These are phyloP conservation scores for Colostygia pectinataria DNA, from an alignment of 2,888 invertebrate species.

Conservation along the genomic window DNA sequence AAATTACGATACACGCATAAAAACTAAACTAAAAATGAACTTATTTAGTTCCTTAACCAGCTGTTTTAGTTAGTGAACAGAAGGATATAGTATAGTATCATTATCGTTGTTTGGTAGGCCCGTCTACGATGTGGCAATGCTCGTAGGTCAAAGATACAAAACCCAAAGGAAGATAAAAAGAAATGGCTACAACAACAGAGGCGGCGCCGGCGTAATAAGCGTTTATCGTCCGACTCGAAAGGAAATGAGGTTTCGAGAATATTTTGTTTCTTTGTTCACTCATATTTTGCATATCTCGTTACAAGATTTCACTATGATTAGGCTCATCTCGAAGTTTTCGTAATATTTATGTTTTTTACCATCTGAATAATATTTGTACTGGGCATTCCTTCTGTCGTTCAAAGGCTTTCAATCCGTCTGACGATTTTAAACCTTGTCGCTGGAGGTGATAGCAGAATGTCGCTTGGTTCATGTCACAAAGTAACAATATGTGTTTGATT, in stretches of 20 bases:
- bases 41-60: too few relatives aligned
- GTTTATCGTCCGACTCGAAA: slow-evolving; percentile 57
- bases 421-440: slow-evolving; percentile 17
- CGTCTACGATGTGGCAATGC: slow-evolving; percentile 9
- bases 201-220: slow-evolving; percentile 68
- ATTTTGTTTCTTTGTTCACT: slow-evolving; percentile 49
- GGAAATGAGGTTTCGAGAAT: slow-evolving; percentile 43
- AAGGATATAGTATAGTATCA: too few relatives aligned
- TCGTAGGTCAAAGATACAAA: slow-evolving; percentile 32
- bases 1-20: too few relatives aligned
- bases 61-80: too few relatives aligned
- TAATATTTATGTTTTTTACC: slow-evolving; percentile 20
- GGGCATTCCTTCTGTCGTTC: slow-evolving; percentile 13
- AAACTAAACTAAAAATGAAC: too few relatives aligned
- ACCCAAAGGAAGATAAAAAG: slow-evolving; percentile 61
- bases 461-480: slow-evolving; percentile 20
- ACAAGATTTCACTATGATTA: slow-evolving; percentile 29
- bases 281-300: slow-evolving; percentile 43
- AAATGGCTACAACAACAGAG: slow-evolving; percentile 55
- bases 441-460: slow-evolving; percentile 22
- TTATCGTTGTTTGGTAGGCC: slow-evolving; percentile 1
- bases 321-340: slow-evolving; percentile 22
- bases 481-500: slow-evolving; percentile 38
- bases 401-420: slow-evolving; percentile 10
- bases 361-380: slow-evolving; percentile 13